Conservation (phyloP, 2,113 vertebrate genomes). For the Caranx melampygus region DNA sequence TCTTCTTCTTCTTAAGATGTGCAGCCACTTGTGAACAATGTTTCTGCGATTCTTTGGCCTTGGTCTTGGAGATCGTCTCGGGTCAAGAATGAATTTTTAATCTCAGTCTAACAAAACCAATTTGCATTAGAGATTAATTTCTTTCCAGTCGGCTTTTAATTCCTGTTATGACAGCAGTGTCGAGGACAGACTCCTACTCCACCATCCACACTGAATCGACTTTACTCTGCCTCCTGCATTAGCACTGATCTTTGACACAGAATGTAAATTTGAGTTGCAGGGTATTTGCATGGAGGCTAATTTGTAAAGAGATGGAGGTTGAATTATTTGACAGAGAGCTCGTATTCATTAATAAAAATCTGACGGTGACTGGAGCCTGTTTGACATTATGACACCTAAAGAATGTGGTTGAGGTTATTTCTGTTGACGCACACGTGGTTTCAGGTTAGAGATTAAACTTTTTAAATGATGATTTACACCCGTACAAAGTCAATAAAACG, state of each 20-base stretch:
- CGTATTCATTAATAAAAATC: conserved; percentile 36
- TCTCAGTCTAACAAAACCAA: too few relatives aligned
- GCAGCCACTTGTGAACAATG: too few relatives aligned
- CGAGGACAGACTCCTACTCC: background rate
- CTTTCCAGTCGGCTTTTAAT: too few relatives aligned
- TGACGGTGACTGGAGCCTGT: background rate
- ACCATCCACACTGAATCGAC: background rate
- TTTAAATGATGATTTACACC: too few relatives aligned
- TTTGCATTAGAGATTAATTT: too few relatives aligned
- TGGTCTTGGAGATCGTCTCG: too few relatives aligned
- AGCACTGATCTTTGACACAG: conserved; percentile 24
- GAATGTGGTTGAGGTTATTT: conserved; percentile 26
- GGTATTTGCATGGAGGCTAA: conserved; percentile 44
- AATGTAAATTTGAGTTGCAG: conserved; percentile 15
- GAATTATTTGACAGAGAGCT: conserved; percentile 40
- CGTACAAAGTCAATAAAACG: background rate
- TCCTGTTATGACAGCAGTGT: too few relatives aligned
- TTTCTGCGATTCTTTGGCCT: too few relatives aligned
- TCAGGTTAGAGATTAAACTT: background rate
- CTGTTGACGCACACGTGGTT: background rate
- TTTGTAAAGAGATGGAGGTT: conserved; percentile 18
- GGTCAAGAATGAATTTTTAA: too few relatives aligned
- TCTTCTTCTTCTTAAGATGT: too few relatives aligned
- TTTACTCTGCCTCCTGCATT: background rate
- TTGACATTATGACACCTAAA: conserved; percentile 13